Evolutionary conservation across 2,113 vertebrate species (phyloP).

Genomic region (Mugil cephalus): DNA sequence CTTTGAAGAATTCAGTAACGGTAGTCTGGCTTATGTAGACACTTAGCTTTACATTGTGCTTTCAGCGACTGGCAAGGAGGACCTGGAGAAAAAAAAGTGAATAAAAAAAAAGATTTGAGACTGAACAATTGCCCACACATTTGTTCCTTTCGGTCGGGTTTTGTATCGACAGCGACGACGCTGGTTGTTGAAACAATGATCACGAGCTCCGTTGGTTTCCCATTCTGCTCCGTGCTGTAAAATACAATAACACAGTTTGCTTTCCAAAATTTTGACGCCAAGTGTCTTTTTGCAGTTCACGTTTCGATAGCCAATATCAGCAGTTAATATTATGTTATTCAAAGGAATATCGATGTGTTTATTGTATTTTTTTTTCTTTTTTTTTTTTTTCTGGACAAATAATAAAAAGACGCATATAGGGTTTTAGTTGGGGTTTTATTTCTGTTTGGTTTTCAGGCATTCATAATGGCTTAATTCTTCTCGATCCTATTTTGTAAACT

Average conservation of each 20-base stretch:
- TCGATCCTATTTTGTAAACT: slow-evolving; percentile 90
- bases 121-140: slow-evolving; percentile 41
- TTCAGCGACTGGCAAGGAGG: slow-evolving; percentile 52
- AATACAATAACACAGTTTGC: slow-evolving; percentile 72
- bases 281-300: slow-evolving; percentile 78
- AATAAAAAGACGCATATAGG: slow-evolving; percentile 81
- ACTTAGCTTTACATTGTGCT: slow-evolving; percentile 74
- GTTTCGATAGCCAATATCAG: slow-evolving; percentile 79
- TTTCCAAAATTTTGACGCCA: slow-evolving; percentile 70
- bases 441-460: slow-evolving; percentile 73
- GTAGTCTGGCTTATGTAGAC: slow-evolving; percentile 71
- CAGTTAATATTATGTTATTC: slow-evolving; percentile 84
- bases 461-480: slow-evolving; percentile 86
- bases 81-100: slow-evolving; percentile 68
- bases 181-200: slow-evolving; percentile 43
- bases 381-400: slow-evolving; percentile 72
- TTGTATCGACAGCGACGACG: slow-evolving; percentile 31
- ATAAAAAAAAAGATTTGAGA: slow-evolving; percentile 54
- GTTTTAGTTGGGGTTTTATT: slow-evolving; percentile 74
- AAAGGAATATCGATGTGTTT: slow-evolving; percentile 80
- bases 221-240: slow-evolving; percentile 74
- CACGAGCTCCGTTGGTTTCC: slow-evolving; percentile 46
- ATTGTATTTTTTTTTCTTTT: slow-evolving; percentile 77
- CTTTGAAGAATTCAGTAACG: slow-evolving; percentile 57
- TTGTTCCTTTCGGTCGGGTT: slow-evolving; percentile 43